phyloP scores from a whole-genome alignment of 1,140 invertebrate species.

The Zaprionus nigranus region DNA sequence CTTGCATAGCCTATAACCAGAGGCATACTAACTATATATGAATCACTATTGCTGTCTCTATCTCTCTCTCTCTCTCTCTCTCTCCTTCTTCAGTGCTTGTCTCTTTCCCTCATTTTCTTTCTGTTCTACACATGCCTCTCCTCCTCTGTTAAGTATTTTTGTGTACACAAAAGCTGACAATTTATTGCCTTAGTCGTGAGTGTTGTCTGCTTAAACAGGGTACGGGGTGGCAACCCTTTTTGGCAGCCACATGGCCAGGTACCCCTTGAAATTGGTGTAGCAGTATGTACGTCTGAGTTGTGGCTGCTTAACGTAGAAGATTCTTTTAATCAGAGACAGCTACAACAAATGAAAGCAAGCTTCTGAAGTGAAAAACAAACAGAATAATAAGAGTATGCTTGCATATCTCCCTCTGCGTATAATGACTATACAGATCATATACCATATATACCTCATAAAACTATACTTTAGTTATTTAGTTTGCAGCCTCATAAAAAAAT shows the following conservation, averaged over 20 bases:
- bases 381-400: too few species aligned
- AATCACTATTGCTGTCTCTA: too few species aligned
- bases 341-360: background rate
- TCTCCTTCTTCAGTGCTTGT: background rate
- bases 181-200: conserved; percentile 58
- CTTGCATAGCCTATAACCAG: conserved; percentile 1
- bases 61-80: too few species aligned
- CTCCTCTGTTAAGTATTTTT: conserved; percentile 29
- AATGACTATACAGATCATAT: background rate
- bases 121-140: conserved; percentile 7
- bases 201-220: conserved; percentile 38
- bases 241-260: background rate
- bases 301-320: background rate
- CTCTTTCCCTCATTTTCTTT: too few species aligned
- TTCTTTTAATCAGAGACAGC: background rate
- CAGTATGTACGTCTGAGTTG: background rate
- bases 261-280: background rate
- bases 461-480: background rate
- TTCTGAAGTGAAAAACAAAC: background rate
- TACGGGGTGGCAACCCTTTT: conserved; percentile 27
- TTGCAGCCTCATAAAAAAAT: background rate
- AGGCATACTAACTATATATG: background rate
- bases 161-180: conserved; percentile 71
- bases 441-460: background rate
- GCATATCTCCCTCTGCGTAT: background rate